These are phyloP conservation scores for Pegea sp. DNA, from an alignment of 23 tunicate species.

Conservation along the genomic window DNA sequence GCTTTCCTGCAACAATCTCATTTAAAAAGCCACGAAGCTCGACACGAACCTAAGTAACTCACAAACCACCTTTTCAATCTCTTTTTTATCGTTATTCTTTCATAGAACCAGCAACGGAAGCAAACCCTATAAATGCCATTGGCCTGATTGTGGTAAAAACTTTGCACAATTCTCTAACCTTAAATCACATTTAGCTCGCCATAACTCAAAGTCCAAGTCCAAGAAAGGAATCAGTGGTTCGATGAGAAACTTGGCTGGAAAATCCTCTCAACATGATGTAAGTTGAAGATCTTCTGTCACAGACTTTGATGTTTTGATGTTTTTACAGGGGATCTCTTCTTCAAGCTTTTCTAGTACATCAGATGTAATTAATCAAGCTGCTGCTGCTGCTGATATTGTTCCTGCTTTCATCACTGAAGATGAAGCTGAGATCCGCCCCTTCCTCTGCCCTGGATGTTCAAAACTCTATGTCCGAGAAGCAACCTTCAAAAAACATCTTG, in stretches of 20 bases:
- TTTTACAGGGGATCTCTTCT: too few relatives aligned
- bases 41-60: constrained; percentile 74
- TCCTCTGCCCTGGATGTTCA: constrained; percentile 88
- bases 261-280: too few relatives aligned
- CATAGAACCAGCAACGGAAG: constrained; percentile 14
- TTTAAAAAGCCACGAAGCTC: constrained; percentile 81
- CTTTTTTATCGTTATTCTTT: neutral
- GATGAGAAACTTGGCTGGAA: constrained; percentile 2
- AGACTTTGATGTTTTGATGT: too few relatives aligned
- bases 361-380: constrained; percentile 91
- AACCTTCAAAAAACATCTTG: constrained; percentile 84
- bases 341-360: too few relatives aligned
- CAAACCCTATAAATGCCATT: constrained; percentile 79
- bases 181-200: constrained; percentile 80
- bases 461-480: constrained; percentile 90
- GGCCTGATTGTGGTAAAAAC: constrained; percentile 90
- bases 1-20: constrained; percentile 94
- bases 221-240: constrained; percentile 5
- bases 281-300: too few relatives aligned
- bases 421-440: constrained; percentile 65
- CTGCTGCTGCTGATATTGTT: constrained; percentile 93
- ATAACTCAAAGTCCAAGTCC: constrained; percentile 33
- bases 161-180: constrained; percentile 76
- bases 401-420: constrained; percentile 25
- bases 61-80: neutral